These are phyloP conservation scores for Cyanistes caeruleus DNA, from an alignment of 2,113 vertebrate genomes.

Conservation along the genomic window DNA sequence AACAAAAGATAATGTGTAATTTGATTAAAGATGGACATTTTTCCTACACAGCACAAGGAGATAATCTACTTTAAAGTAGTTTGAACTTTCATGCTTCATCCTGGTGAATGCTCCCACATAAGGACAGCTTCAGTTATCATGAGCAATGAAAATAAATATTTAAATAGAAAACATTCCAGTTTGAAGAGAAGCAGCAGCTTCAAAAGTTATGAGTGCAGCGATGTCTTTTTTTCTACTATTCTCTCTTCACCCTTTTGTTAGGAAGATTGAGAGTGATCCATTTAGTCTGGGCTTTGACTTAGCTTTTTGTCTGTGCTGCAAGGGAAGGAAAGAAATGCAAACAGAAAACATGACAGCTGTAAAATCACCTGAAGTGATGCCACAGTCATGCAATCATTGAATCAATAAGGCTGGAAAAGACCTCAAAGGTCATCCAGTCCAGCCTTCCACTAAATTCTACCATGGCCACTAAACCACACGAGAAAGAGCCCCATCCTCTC, in stretches of 20 bases:
- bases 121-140: not conserved
- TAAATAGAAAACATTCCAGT: not conserved
- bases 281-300: not conserved
- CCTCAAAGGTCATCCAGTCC: not conserved
- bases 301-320: not conserved
- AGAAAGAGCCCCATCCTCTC: no score
- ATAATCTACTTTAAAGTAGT: not conserved
- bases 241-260: not conserved
- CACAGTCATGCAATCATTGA: not conserved
- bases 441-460: not conserved
- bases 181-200: not conserved
- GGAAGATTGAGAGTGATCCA: not conserved
- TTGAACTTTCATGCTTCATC: not conserved
- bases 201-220: not conserved
- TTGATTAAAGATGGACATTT: not conserved
- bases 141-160: not conserved
- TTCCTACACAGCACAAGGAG: not conserved
- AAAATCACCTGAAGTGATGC: not conserved
- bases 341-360: not conserved
- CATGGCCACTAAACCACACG: rapidly evolving
- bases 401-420: not conserved
- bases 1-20: not conserved
- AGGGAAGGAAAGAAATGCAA: not conserved
- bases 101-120: not conserved
- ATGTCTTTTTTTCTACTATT: not conserved